Conservation (phyloP, 92 coral and sea anemone genomes). For the Phymanthus crucifer region DNA sequence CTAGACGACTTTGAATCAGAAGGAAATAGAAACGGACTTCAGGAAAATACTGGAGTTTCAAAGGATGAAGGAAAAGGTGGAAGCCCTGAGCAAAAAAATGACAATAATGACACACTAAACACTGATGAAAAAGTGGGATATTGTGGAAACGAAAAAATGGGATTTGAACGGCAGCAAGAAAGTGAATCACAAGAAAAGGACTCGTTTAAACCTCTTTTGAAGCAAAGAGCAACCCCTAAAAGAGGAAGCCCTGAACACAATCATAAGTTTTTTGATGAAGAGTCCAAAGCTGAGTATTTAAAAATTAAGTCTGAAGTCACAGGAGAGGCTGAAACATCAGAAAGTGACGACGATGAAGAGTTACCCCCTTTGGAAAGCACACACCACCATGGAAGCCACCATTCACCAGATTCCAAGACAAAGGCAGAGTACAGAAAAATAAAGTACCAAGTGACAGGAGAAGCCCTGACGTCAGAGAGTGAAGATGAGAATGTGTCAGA, state of each 20-base stretch:
- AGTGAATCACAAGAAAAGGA: background rate
- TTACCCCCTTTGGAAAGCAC: background rate
- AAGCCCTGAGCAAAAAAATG: background rate
- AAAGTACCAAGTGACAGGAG: conserved; percentile 68
- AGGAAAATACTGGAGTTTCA: conserved; percentile 2
- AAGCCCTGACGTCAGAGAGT: conserved; percentile 22
- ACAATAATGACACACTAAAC: background rate
- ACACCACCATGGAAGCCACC: conserved; percentile 71
- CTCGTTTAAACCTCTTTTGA: background rate
- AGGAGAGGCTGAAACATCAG: conserved; percentile 74
- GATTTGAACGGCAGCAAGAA: background rate
- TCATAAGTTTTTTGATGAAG: conserved; percentile 56
- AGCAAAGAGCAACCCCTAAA: conserved; percentile 12
- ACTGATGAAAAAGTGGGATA: background rate
- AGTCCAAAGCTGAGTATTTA: conserved; percentile 60
- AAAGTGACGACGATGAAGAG: conserved; percentile 68
- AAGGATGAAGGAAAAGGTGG: background rate
- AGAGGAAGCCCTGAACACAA: conserved; percentile 7
- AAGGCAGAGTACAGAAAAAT: conserved; percentile 75
- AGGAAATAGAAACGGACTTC: background rate
- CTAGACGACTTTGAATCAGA: background rate
- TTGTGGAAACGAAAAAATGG: conserved; percentile 10
- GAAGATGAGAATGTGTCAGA: conserved; percentile 28
- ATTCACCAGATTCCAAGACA: conserved; percentile 74
- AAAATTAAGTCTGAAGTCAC: conserved; percentile 55